Percentiles rank a stretch among this genome's conserved stretches.
Conservation (phyloP, 2,888 invertebrate genomes). For the Dolichopus griseipennis region DNA sequence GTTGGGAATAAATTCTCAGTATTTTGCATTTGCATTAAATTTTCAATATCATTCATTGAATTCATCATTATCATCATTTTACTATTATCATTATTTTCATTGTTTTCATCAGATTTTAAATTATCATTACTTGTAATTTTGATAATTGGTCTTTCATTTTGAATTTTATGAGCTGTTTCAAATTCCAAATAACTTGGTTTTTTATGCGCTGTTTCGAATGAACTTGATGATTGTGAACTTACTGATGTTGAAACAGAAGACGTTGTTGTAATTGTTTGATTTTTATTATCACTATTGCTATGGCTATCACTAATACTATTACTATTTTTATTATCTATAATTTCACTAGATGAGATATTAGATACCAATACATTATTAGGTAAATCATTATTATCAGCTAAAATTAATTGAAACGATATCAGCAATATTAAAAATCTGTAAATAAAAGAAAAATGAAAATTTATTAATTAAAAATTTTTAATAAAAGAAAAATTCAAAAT, state of each 20-base stretch:
- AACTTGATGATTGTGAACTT: not conserved
- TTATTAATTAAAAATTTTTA: too few relatives aligned
- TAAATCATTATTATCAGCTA: not conserved
- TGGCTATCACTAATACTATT: not conserved
- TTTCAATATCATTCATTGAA: slow-evolving; percentile 23
- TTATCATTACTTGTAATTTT: slow-evolving; percentile 19
- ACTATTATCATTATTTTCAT: slow-evolving; percentile 12
- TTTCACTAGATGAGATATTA: not conserved
- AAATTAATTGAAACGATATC: not conserved
- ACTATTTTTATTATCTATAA: not conserved
- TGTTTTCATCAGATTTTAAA: slow-evolving; percentile 18
- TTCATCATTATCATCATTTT: slow-evolving; percentile 14
- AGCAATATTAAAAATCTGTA: not conserved
- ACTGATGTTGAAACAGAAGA: slow-evolving; percentile 3
- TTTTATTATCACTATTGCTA: not conserved
- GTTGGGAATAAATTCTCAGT: slow-evolving; percentile 38
- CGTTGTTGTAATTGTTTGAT: not conserved
- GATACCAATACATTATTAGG: not conserved
- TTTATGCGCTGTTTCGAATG: slow-evolving; percentile 66
- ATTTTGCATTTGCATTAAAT: slow-evolving; percentile 28
- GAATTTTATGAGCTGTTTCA: slow-evolving; percentile 37
- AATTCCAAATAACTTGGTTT: slow-evolving; percentile 46
- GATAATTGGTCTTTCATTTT: slow-evolving; percentile 19
- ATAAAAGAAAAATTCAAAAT: too few relatives aligned
- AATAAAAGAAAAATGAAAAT: not conserved